Conservation (phyloP, 2,797 vertebrate species). For the Halcyon badia region DNA sequence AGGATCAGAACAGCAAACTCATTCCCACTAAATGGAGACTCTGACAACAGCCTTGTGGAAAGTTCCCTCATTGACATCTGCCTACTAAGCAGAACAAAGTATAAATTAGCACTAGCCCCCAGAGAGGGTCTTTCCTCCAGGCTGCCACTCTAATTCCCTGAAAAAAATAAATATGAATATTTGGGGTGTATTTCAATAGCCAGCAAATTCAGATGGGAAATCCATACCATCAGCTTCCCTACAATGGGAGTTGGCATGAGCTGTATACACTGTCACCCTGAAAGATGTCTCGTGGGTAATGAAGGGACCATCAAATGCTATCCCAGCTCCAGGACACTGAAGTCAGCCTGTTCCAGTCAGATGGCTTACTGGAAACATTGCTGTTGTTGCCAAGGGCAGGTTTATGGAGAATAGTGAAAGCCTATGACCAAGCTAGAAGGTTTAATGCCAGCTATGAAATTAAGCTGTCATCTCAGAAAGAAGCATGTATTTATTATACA, state of each 20-base stretch:
- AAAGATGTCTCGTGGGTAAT: neutral
- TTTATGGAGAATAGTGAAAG: slow-evolving; percentile 13
- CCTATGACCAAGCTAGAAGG: neutral
- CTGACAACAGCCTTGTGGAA: neutral
- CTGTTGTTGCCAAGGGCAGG: slow-evolving; percentile 34
- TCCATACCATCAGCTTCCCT: neutral
- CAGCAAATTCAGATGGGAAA: slow-evolving; percentile 40
- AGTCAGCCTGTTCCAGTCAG: slow-evolving; percentile 37
- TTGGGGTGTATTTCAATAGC: neutral
- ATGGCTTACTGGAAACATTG: slow-evolving; percentile 45
- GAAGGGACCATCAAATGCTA: slow-evolving; percentile 9
- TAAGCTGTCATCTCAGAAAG: slow-evolving; percentile 34
- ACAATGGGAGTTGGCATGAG: neutral
- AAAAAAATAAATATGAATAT: slow-evolving; percentile 5
- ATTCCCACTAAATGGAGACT: neutral
- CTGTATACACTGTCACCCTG: neutral
- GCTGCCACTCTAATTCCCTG: neutral
- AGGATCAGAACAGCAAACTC: neutral
- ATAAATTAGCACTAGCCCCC: neutral
- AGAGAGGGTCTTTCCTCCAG: neutral
- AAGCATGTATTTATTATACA: neutral
- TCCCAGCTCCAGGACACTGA: slow-evolving; percentile 17
- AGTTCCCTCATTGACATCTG: neutral
- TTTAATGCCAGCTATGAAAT: slow-evolving; percentile 52
- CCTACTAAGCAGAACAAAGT: neutral